Evolutionary conservation across 1,140 invertebrate species (phyloP).

Genomic region (Helicoverpa zea): DNA sequence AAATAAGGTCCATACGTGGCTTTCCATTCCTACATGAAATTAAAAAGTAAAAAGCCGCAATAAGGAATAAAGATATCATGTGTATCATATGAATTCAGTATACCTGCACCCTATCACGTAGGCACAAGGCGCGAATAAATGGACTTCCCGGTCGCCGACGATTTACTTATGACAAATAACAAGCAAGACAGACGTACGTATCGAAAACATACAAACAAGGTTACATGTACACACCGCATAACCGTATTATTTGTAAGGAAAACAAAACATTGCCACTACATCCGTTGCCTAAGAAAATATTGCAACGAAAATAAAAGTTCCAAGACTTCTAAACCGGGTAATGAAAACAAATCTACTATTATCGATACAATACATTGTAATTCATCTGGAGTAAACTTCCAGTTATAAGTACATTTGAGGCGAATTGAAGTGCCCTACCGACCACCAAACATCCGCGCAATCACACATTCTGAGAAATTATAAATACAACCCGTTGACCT

Average conservation of each 20-base stretch:
- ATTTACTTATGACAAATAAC: constrained; percentile 4
- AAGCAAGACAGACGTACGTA: too few relatives aligned
- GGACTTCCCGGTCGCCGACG: constrained; percentile 1
- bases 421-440: constrained; percentile 60
- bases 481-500: constrained; percentile 75
- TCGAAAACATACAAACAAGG: too few relatives aligned
- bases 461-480: constrained; percentile 76
- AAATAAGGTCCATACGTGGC: background rate
- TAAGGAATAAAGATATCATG: too few relatives aligned
- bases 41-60: background rate
- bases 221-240: too few relatives aligned
- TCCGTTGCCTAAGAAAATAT: background rate
- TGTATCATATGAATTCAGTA: too few relatives aligned
- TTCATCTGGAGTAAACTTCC: constrained; percentile 51
- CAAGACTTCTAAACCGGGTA: constrained; percentile 8
- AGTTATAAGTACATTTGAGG: constrained; percentile 56
- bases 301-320: constrained; percentile 9
- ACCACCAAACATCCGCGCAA: constrained; percentile 75
- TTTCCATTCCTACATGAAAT: background rate
- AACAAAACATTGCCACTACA: background rate
- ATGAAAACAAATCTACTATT: constrained; percentile 30
- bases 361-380: constrained; percentile 47
- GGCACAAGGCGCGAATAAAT: background rate
- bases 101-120: constrained; percentile 20
- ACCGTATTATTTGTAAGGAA: background rate